Evolutionary conservation across 2,888 invertebrate genomes (phyloP), one percentile per base, ranked within the genome.

Genomic region (Taphrorychus bicolor): DNA sequence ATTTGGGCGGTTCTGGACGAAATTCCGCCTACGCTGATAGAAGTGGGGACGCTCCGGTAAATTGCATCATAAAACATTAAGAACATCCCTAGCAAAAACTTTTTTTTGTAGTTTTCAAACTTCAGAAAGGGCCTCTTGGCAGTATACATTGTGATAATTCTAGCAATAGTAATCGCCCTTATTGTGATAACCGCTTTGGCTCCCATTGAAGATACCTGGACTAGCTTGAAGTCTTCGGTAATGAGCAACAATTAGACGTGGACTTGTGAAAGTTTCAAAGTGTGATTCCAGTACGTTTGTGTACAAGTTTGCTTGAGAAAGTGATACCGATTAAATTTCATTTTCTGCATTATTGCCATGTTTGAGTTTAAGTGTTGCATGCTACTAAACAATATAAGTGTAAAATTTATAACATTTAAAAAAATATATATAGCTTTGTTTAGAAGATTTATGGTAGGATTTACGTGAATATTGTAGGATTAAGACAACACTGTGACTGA

Each of bases 11-110:
- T 11, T 87, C 87, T 49, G 87, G 87, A 66, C 83, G 87, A 70
- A 84, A 82, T 74, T 84, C 86, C 14, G 86, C 87, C 72, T 88
- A 90, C 73, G 84, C 88, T 71, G 92, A 93, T 79, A 84, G 89
- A 71, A 89, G 87, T 78, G 86, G 88, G 71, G 94, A 94, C 80
- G 91, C 93, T 42, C 91, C 94, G 76, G 94, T 94, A 84, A 85
- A n/a, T n/a, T n/a, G n/a, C n/a, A n/a, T n/a, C n/a, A n/a, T n/a
- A n/a, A 7, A 11, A 32, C 11, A 32, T 32, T 32, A 5, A 7
- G 11, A 7, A 32, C 11, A 11, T 32, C 32, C 11, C 11, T 32
- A 32, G 5, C 7, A 32, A 32, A 45, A 51, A 51, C 3, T 51
- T 51, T 3, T 78, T 81, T 69, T 86, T 83, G 59, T 87, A 95